Evolutionary conservation across 2,113 vertebrate species (phyloP).

Genomic region (Petrocephalus microphthalmus): DNA sequence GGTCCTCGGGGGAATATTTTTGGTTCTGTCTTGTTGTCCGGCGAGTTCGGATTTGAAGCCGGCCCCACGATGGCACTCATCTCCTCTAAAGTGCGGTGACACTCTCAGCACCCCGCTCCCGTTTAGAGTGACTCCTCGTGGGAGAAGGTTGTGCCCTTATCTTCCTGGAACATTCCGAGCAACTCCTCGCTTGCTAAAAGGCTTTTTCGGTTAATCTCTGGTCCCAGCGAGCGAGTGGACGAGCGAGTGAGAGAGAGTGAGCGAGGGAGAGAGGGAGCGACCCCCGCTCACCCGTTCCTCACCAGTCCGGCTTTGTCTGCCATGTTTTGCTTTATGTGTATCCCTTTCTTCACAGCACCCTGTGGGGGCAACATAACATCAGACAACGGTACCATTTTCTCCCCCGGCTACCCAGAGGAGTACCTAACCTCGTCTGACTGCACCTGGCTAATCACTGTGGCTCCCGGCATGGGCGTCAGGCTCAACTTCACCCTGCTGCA

Average conservation of each 20-base stretch:
- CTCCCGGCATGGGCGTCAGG: conserved; percentile 76
- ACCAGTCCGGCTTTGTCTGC: conserved; percentile 36
- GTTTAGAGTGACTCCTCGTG: conserved; percentile 36
- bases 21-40: conserved; percentile 19
- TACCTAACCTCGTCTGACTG: conserved; percentile 91
- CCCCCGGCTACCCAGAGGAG: conserved; percentile 88
- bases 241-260: conserved; percentile 41
- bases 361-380: conserved; percentile 87
- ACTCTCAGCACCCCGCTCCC: conserved; percentile 7
- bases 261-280: conserved; percentile 33
- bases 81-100: background rate
- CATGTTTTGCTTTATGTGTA: conserved; percentile 31
- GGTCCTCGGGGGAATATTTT: conserved; percentile 6
- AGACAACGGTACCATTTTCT: conserved; percentile 89
- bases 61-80: conserved; percentile 31
- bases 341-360: conserved; percentile 64
- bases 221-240: conserved; percentile 44
- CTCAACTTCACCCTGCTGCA: conserved; percentile 92
- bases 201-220: conserved; percentile 62
- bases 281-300: conserved; percentile 27
- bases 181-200: conserved; percentile 56
- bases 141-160: conserved; percentile 57
- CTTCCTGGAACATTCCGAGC: conserved; percentile 57
- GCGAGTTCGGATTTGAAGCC: conserved; percentile 4
- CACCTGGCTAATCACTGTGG: conserved; percentile 82